phyloP scores from a whole-genome alignment of 2,797 vertebrate genomes.

The Cyprinella venusta region DNA sequence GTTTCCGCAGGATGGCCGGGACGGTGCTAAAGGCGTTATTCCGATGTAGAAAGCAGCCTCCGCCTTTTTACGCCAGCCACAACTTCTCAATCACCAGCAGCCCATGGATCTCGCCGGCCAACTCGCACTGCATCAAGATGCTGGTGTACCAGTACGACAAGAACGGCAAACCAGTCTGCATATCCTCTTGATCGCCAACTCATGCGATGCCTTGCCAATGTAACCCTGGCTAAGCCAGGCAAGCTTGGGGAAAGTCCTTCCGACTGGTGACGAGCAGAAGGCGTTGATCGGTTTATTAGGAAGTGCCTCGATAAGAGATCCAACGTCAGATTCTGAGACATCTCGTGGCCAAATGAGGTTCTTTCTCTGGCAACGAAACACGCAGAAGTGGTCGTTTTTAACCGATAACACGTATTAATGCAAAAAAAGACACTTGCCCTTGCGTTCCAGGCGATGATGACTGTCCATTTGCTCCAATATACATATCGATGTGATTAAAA shows the following conservation, averaged over 20 bases:
- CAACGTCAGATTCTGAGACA: conserved; percentile 21
- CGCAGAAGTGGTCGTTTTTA: background rate
- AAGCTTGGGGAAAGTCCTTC: conserved; percentile 15
- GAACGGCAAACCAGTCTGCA: conserved; percentile 92
- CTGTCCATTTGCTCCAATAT: background rate
- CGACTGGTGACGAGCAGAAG: conserved; percentile 4
- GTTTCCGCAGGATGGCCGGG: conserved; percentile 93
- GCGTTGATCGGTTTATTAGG: background rate
- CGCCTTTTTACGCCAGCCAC: conserved; percentile 84
- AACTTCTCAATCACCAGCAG: conserved; percentile 98
- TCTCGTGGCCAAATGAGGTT: background rate
- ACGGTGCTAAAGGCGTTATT: conserved; percentile 87
- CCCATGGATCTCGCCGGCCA: conserved; percentile 97
- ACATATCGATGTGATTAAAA: background rate
- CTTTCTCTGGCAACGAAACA: conserved; percentile 5
- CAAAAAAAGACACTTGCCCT: conserved; percentile 32
- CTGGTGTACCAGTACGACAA: conserved; percentile 96
- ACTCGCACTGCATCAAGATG: conserved; percentile 99
- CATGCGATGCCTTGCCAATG: background rate
- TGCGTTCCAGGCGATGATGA: background rate
- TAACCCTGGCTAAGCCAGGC: background rate
- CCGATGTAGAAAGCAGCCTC: conserved; percentile 85
- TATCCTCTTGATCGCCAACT: conserved; percentile 85
- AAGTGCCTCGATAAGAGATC: conserved; percentile 28
- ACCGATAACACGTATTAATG: conserved; percentile 23